Conservation (phyloP, 2,888 invertebrate species). For the Clusia tigrina region DNA sequence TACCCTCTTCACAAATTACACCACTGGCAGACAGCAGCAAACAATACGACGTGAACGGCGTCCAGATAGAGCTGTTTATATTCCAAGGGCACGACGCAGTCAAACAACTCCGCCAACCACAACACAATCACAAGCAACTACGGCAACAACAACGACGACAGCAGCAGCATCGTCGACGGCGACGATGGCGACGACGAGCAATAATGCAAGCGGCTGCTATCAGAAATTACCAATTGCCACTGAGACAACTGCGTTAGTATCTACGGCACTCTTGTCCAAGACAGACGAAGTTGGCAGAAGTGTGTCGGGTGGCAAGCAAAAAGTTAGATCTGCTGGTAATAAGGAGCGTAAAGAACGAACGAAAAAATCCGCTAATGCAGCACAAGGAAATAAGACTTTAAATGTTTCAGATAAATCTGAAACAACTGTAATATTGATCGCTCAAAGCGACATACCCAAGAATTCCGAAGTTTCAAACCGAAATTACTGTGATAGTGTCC, state of each 20-base stretch:
- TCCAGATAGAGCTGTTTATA: conserved; percentile 82
- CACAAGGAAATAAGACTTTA: conserved; percentile 14
- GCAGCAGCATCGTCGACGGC: conserved; percentile 31
- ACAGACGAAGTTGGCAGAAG: conserved; percentile 43
- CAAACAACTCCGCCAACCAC: conserved; percentile 62
- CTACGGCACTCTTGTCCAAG: conserved; percentile 41
- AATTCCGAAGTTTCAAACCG: conserved; percentile 30
- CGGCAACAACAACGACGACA: conserved; percentile 29
- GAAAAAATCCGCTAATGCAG: conserved; percentile 39
- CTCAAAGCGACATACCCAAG: conserved; percentile 27
- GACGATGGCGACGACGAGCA: conserved; percentile 24
- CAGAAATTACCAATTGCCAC: conserved; percentile 45
- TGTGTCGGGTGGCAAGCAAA: conserved; percentile 40
- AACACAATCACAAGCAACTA: conserved; percentile 34
- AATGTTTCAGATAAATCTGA: conserved; percentile 10
- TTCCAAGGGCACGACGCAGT: conserved; percentile 74
- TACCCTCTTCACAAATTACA: conserved; percentile 20
- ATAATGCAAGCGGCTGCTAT: conserved; percentile 10
- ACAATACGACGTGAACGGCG: conserved; percentile 67
- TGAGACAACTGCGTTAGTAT: conserved; percentile 42
- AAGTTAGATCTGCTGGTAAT: conserved; percentile 30
- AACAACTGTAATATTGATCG: conserved; percentile 14
- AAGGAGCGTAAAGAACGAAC: conserved; percentile 45
- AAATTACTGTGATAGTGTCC: conserved; percentile 17
- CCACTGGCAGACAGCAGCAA: conserved; percentile 48